Evolutionary conservation across 2,797 vertebrate genomes (phyloP).

Genomic region (Sebastes nivosus): DNA sequence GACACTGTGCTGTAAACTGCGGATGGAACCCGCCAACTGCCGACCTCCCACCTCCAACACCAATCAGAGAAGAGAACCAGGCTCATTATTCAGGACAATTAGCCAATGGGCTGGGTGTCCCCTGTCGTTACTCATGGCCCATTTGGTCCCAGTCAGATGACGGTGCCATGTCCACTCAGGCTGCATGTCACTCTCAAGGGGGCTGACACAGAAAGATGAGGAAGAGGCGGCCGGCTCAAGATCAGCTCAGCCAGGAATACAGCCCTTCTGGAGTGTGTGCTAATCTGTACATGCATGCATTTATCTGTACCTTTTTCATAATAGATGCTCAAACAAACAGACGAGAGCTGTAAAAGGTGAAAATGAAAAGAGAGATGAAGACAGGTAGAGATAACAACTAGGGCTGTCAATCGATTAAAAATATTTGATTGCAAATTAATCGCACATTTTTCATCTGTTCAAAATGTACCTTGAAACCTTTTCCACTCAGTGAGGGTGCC

Average conservation of each 20-base stretch:
- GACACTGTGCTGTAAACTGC: slow-evolving; percentile 16
- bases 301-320: background rate
- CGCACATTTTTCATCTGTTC: too few relatives aligned
- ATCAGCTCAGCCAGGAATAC: slow-evolving; percentile 5
- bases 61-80: slow-evolving; percentile 58
- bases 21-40: slow-evolving; percentile 41
- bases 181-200: slow-evolving; percentile 58
- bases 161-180: slow-evolving; percentile 65
- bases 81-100: slow-evolving; percentile 74
- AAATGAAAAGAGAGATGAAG: background rate
- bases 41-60: slow-evolving; percentile 50
- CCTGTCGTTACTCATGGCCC: slow-evolving; percentile 67
- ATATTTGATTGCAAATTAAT: too few relatives aligned
- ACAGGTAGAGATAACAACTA: background rate
- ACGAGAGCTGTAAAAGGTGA: background rate
- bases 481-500: too few relatives aligned
- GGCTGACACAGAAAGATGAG: slow-evolving; percentile 33
- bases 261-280: background rate
- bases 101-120: slow-evolving; percentile 69
- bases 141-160: slow-evolving; percentile 74
- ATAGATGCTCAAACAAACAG: background rate
- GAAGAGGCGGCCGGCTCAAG: slow-evolving; percentile 2
- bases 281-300: background rate
- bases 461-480: too few relatives aligned
- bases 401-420: too few relatives aligned